phyloP scores from a whole-genome alignment of 2,797 vertebrate species.

The Fistularia tabacaria region DNA sequence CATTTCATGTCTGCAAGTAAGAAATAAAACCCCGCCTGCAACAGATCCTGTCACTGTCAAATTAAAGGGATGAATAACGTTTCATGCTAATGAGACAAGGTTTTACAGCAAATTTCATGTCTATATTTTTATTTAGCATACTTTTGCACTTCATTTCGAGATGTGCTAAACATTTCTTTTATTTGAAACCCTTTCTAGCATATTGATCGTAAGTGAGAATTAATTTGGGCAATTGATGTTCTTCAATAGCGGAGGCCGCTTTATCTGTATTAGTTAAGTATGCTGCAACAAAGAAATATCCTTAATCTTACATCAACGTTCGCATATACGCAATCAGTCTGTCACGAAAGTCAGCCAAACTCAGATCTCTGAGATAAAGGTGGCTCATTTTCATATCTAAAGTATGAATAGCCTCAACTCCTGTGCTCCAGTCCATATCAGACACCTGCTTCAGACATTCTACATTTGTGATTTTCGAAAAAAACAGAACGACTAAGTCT shows the following conservation, averaged over 20 bases:
- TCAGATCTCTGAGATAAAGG: conserved; percentile 16
- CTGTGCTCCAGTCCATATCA: conserved; percentile 25
- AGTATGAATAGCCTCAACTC: conserved; percentile 24
- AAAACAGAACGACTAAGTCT: conserved; percentile 2
- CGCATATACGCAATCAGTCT: conserved; percentile 11
- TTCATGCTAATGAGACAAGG: neutral
- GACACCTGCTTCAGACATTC: conserved; percentile 4
- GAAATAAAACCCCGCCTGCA: neutral
- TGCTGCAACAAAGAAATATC: conserved; percentile 10
- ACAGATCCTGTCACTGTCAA: neutral
- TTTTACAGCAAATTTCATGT: neutral
- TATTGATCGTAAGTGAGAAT: conserved; percentile 2
- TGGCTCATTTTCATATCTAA: conserved; percentile 17
- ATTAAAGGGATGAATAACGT: conserved; percentile 7
- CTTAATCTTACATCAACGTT: conserved; percentile 26
- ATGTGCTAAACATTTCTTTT: too few species aligned
- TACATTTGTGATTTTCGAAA: conserved; percentile 30
- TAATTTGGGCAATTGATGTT: conserved; percentile 4
- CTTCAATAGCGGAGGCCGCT: conserved; percentile 11
- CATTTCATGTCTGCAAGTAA: neutral
- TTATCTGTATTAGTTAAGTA: conserved; percentile 19
- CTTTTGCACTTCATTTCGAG: neutral
- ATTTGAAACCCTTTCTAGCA: too few species aligned
- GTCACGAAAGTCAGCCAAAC: conserved; percentile 12
- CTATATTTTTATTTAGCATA: neutral